phyloP scores from a whole-genome alignment of 2,888 invertebrate species.

The Limnephilus auricula region DNA sequence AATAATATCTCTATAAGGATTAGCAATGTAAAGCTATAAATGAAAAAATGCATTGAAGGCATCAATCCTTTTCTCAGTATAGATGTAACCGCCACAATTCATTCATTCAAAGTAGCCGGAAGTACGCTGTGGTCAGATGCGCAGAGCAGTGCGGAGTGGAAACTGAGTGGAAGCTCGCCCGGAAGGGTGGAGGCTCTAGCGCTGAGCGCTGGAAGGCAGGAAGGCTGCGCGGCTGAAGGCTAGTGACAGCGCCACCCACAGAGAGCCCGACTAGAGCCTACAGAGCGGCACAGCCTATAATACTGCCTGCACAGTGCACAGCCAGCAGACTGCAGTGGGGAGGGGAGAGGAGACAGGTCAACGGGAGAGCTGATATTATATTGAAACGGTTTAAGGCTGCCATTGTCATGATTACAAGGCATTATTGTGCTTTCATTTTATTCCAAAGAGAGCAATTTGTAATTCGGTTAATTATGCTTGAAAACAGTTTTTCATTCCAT shows the following conservation, averaged over 20 bases:
- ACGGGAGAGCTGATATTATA: background rate
- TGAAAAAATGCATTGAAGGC: background rate
- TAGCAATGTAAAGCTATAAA: background rate
- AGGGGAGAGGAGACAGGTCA: background rate
- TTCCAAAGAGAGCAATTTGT: background rate
- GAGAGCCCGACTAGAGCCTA: background rate
- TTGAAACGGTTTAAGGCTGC: background rate
- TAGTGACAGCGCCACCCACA: constrained; percentile 2
- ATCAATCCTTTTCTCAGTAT: background rate
- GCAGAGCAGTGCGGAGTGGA: background rate
- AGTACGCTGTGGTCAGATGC: background rate
- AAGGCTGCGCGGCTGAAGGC: background rate
- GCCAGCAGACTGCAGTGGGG: background rate
- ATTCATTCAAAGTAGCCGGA: background rate
- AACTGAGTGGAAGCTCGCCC: background rate
- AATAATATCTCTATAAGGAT: too few species aligned
- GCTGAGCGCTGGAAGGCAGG: background rate
- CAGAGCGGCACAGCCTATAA: background rate
- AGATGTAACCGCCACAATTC: background rate
- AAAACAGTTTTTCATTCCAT: background rate
- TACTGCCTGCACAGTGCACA: too few species aligned
- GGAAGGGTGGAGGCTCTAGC: background rate
- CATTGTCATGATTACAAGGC: constrained; percentile 2
- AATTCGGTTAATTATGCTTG: background rate
- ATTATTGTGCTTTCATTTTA: background rate